These are phyloP conservation scores for Ahaetulla prasina DNA, from an alignment of 2,113 vertebrate genomes.

Conservation along the genomic window DNA sequence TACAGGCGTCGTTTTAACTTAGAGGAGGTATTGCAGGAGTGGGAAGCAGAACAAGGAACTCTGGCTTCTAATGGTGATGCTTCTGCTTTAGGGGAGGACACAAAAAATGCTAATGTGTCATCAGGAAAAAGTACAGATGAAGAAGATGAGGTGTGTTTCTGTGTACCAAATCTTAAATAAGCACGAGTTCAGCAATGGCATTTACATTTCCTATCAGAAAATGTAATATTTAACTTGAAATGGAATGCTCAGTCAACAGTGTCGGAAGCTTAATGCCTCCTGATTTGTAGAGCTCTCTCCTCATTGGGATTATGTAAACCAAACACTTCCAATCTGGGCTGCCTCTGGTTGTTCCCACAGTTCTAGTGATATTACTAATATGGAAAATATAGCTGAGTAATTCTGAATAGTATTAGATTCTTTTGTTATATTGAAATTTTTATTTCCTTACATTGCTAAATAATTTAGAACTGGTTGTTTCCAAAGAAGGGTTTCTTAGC, in stretches of 20 bases:
- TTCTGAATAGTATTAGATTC: not conserved
- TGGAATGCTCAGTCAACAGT: conserved; percentile 63
- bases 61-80: conserved; percentile 89
- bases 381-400: conserved; percentile 45
- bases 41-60: conserved; percentile 98
- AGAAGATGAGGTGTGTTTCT: conserved; percentile 94
- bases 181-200: conserved; percentile 72
- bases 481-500: conserved; percentile 62
- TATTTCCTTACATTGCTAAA: conserved; percentile 56
- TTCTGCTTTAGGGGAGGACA: conserved; percentile 88
- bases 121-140: conserved; percentile 97
- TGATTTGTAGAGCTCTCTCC: conserved; percentile 58
- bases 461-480: conserved; percentile 60
- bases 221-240: conserved; percentile 66
- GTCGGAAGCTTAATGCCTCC: conserved; percentile 65
- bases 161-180: conserved; percentile 73
- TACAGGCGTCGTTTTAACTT: conserved; percentile 99
- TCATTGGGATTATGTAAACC: conserved; percentile 19
- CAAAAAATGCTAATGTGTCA: conserved; percentile 88
- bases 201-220: conserved; percentile 59
- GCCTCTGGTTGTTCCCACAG: conserved; percentile 46
- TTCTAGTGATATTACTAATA: conserved; percentile 52
- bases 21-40: conserved; percentile 99
- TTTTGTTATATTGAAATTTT: not conserved
- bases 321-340: conserved; percentile 42